Percentiles rank a stretch among this genome's conserved stretches.
Conservation (phyloP, 2,888 invertebrate species). For the Drosophila anomalipes region DNA sequence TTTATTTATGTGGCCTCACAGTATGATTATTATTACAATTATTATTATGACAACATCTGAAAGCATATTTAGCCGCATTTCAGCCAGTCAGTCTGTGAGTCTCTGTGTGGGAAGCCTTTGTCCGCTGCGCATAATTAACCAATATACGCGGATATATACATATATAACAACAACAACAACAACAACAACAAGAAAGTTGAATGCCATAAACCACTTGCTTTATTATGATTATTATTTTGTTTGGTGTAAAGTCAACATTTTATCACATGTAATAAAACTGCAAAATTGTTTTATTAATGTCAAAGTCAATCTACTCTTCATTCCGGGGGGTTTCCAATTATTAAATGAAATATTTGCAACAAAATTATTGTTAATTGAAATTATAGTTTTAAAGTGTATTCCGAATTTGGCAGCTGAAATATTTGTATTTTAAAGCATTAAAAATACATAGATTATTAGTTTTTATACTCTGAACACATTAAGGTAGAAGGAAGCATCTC, state of each 20-base stretch:
- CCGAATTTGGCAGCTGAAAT: background rate
- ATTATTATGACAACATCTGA: conserved; percentile 71
- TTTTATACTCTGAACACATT: background rate
- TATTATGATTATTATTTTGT: background rate
- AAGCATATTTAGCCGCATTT: conserved; percentile 25
- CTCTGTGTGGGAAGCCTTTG: conserved; percentile 26
- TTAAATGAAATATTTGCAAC: background rate
- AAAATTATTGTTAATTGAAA: background rate
- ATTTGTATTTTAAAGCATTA: background rate
- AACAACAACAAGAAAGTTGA: conserved; percentile 17
- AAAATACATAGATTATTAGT: background rate
- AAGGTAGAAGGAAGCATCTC: too few species aligned
- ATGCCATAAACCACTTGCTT: conserved; percentile 17
- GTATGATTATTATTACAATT: conserved; percentile 43
- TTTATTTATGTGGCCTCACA: conserved; percentile 45
- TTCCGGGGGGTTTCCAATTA: background rate
- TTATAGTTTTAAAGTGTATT: background rate
- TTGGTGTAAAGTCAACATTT: background rate
- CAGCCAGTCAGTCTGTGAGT: conserved; percentile 9
- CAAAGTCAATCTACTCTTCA: background rate
- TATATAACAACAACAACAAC: background rate
- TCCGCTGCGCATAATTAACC: conserved; percentile 49
- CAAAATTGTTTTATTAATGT: background rate
- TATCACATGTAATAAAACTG: background rate
- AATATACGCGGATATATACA: conserved; percentile 31